These are phyloP conservation scores for Crambe crambe DNA, from an alignment of 37 sponge, comb jelly and placozoan species.

Conservation along the genomic window DNA sequence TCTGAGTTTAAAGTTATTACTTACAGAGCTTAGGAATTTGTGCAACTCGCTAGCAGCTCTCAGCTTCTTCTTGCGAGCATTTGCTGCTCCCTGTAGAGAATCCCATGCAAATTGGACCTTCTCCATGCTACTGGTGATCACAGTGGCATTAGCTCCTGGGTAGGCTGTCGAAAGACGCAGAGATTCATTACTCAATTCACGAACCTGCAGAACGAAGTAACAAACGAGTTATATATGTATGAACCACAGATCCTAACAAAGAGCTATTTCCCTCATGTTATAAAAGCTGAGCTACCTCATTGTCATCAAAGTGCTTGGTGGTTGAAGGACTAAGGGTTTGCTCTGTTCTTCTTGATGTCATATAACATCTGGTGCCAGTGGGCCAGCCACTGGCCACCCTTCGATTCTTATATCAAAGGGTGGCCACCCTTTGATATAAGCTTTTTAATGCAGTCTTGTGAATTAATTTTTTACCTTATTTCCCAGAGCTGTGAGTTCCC, in stretches of 20 bases:
- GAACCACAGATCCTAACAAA: no score
- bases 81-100: constrained; percentile 59
- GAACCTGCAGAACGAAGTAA: constrained; percentile 51
- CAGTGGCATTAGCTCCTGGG: constrained; percentile 72
- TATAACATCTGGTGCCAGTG: no score
- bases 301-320: no score
- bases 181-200: constrained; percentile 71
- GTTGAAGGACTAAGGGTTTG: no score
- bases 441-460: background rate
- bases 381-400: no score
- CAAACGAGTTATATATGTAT: no score
- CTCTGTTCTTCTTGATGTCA: no score
- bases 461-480: constrained; percentile 53
- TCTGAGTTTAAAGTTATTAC: constrained; percentile 3
- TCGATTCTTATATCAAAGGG: no score
- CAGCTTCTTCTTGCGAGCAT: constrained; percentile 70
- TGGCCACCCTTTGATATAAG: no score
- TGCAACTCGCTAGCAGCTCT: constrained; percentile 82
- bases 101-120: constrained; percentile 83
- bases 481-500: constrained; percentile 80
- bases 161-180: constrained; percentile 73
- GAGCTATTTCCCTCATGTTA: no score
- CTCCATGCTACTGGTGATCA: constrained; percentile 59
- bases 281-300: no score
- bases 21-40: constrained; percentile 85